phyloP scores from a whole-genome alignment of 2,113 vertebrate genomes.

The Dissostichus mawsoni region DNA sequence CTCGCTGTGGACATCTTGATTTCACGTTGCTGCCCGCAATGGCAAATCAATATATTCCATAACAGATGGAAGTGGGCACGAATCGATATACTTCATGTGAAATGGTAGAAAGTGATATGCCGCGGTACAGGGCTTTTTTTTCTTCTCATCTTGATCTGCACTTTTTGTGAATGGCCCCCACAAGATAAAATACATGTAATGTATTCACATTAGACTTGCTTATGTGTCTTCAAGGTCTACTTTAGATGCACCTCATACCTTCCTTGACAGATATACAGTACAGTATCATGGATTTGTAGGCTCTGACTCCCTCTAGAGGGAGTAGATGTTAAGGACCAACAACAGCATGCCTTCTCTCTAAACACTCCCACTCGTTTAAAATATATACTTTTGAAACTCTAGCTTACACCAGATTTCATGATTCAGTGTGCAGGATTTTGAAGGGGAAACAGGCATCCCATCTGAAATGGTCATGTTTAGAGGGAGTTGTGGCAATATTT shows the following conservation, averaged over 20 bases:
- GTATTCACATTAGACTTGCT: background rate
- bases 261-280: background rate
- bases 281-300: constrained; percentile 38
- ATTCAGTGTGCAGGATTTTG: background rate
- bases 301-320: constrained; percentile 76
- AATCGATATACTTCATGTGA: constrained; percentile 14
- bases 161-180: constrained; percentile 22
- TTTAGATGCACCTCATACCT: constrained; percentile 30
- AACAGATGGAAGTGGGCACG: constrained; percentile 37
- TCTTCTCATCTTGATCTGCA: constrained; percentile 9
- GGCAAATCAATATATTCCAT: constrained; percentile 62
- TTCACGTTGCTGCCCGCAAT: constrained; percentile 48
- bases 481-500: background rate
- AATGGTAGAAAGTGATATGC: constrained; percentile 23
- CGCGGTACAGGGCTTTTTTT: background rate
- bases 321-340: constrained; percentile 1
- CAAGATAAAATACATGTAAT: background rate
- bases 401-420: background rate
- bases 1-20: constrained; percentile 48
- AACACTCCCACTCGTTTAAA: background rate
- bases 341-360: background rate
- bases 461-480: background rate
- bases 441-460: background rate
- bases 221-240: background rate
- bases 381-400: background rate